phyloP scores from a whole-genome alignment of 1,140 invertebrate species.

The Vanessa tameamea region DNA sequence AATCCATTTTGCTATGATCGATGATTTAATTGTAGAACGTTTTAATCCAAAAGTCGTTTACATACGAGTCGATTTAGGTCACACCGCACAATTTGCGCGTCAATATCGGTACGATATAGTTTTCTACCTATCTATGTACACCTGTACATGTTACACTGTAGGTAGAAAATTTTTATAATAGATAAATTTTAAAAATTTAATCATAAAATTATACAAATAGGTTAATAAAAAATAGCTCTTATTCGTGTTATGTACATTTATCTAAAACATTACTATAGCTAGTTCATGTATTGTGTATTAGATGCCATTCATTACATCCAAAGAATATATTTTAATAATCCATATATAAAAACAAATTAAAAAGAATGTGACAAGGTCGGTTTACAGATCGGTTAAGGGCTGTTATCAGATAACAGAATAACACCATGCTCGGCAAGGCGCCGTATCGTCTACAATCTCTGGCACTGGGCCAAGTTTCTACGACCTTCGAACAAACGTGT shows the following conservation, averaged over 20 bases:
- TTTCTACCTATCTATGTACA: background rate
- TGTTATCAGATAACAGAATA: conserved; percentile 24
- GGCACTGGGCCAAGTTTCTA: conserved; percentile 50
- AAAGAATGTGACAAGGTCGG: conserved; percentile 9
- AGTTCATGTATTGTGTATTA: too few species aligned
- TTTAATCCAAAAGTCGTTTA: conserved; percentile 7
- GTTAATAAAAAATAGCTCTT: too few species aligned
- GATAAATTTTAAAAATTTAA: too few species aligned
- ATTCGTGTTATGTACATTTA: too few species aligned
- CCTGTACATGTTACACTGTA: background rate
- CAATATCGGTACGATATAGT: background rate
- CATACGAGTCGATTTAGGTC: conserved; percentile 26
- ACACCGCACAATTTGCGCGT: conserved; percentile 21
- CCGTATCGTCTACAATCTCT: conserved; percentile 57
- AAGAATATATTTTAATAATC: background rate
- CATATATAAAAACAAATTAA: background rate
- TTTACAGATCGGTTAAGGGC: conserved; percentile 3
- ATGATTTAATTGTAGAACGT: background rate
- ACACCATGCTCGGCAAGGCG: conserved; percentile 47
- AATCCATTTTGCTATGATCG: background rate
- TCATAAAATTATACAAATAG: too few species aligned
- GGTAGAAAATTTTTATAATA: too few species aligned
- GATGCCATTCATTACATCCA: too few species aligned
- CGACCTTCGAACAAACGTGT: conserved; percentile 38
- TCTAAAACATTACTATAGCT: too few species aligned